phyloP scores from a whole-genome alignment of 2,888 invertebrate genomes.

The Cephus pygmeus region DNA sequence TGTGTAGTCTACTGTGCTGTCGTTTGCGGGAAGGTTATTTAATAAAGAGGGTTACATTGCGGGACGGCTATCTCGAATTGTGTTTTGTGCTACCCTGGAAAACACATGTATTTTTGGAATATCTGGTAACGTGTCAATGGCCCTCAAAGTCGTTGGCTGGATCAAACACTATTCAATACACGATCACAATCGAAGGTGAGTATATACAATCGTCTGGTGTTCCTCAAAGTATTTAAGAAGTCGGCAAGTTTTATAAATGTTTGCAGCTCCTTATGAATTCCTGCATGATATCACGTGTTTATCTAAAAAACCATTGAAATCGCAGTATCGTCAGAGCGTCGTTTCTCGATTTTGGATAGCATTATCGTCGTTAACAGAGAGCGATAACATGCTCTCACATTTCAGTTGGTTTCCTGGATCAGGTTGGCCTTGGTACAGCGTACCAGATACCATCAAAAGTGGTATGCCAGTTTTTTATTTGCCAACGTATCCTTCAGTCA shows the following conservation, averaged over 20 bases:
- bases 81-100: constrained; percentile 79
- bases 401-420: constrained; percentile 75
- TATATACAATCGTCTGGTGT: background rate
- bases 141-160: constrained; percentile 65
- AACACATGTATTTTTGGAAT: constrained; percentile 77
- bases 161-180: constrained; percentile 63
- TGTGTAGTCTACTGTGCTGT: constrained; percentile 77
- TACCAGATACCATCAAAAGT: constrained; percentile 77
- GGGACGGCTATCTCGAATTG: constrained; percentile 72
- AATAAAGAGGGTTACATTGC: constrained; percentile 68
- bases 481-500: constrained; percentile 63
- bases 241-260: background rate
- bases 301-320: constrained; percentile 73
- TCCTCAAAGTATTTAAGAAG: background rate
- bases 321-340: constrained; percentile 74
- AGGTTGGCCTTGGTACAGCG: constrained; percentile 72
- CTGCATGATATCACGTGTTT: constrained; percentile 78
- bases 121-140: constrained; percentile 72
- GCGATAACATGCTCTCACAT: constrained; percentile 76
- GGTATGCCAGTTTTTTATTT: constrained; percentile 78
- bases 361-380: constrained; percentile 73
- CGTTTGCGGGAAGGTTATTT: constrained; percentile 80
- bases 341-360: constrained; percentile 76
- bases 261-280: constrained; percentile 77
- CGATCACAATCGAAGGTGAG: constrained; percentile 65